Base-by-base conservation (phyloP, 1,140 invertebrate genomes). In the Tetranychus urticae region DNA sequence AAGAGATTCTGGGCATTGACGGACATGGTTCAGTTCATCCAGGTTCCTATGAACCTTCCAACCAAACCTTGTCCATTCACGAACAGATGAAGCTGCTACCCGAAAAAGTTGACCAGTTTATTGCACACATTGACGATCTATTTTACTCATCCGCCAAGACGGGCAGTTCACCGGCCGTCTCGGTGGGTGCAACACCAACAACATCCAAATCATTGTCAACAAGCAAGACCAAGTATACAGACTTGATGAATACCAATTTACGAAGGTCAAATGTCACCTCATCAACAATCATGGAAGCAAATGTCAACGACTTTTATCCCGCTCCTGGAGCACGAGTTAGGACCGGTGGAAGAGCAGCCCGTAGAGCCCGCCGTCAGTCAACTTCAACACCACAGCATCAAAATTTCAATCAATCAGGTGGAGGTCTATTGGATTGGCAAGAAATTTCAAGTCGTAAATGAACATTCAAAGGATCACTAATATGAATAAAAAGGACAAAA, bases 41-140 rank as follows among this genome's bases (percentile, higher is more conserved):
- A 60, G 4, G 7, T 39, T 59, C 31, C 3, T 42, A 42, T 10
- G 65, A 64, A 23, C 23, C 46, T 14, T 50, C 58, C 12, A 33
- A 61, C 5, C n/a, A 33, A 64, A 42, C 55, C 14, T 56, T 48
- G 14, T 33, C 35, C 31, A 39, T 68, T 7, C 64, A 69, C 42
- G 67, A 68, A 39, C 66, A 69, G 39, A 67, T 73, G 12, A 67
- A 72, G 37, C 59, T 70, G 33, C 71, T 76, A 60, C 73, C 73
- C 1, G 70, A 71, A 39, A 70, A 74, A 52, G 70, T 75, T 33
- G 72, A 74, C 60, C 67, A 67, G 35, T 69, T 76, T 37, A 61
- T 76, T n/a, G 66, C 74, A 50, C 70, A 71, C 61, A 71, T 76
- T 47, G 74, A 72, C 61, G 66, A 70, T 8, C 68, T 72, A 0